phyloP scores from a whole-genome alignment of 2,888 invertebrate species.

The Amitus sp. region DNA sequence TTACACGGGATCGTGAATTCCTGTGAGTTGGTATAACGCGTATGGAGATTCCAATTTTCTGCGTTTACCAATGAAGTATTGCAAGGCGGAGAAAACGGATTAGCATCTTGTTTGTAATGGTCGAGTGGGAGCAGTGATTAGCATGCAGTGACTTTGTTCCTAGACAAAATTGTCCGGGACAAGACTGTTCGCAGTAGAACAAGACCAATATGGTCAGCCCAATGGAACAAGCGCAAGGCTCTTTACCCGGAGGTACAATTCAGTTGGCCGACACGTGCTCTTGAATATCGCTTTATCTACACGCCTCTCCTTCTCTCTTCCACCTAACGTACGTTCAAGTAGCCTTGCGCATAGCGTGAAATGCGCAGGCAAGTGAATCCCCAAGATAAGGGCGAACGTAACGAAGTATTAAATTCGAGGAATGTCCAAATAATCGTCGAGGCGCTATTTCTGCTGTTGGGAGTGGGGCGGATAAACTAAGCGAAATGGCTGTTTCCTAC shows the following conservation, averaged over 20 bases:
- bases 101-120: constrained; percentile 1
- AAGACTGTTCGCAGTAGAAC: constrained; percentile 3
- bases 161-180: constrained; percentile 3
- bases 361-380: constrained; percentile 24
- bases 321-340: constrained; percentile 5
- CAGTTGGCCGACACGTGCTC: constrained; percentile 2
- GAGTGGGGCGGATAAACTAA: constrained; percentile 22
- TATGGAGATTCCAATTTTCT: too few relatives aligned
- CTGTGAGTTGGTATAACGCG: too few relatives aligned
- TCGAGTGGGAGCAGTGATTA: too few relatives aligned
- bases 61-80: too few relatives aligned
- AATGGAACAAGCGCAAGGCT: constrained; percentile 13
- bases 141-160: not conserved
- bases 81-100: too few relatives aligned
- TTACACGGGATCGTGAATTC: too few relatives aligned
- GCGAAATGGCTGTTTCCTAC: too few relatives aligned
- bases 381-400: constrained; percentile 27
- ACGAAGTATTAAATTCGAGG: constrained; percentile 29
- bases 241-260: constrained; percentile 10
- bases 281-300: not conserved
- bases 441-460: constrained; percentile 14
- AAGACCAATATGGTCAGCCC: constrained; percentile 10
- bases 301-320: not conserved
- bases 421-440: constrained; percentile 24
- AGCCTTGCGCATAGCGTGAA: constrained; percentile 16